Evolutionary conservation across 1,140 invertebrate species (phyloP).

Genomic region (Heterodera carotae): DNA sequence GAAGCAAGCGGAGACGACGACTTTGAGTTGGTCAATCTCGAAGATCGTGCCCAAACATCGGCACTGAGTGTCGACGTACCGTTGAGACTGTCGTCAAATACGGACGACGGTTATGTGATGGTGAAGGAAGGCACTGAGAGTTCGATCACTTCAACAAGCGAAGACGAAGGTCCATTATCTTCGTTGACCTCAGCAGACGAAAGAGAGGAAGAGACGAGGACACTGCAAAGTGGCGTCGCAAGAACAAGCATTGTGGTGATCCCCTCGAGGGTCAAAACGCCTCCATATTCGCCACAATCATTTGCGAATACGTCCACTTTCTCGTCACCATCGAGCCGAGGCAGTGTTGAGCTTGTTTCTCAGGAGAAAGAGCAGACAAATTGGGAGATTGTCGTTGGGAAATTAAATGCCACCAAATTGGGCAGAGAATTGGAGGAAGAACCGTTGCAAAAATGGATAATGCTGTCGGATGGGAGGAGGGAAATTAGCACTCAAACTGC

Average conservation of each 20-base stretch:
- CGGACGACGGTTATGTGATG: constrained; percentile 21
- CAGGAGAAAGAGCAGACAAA: neutral
- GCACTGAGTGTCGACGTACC: constrained; percentile 32
- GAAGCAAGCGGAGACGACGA: constrained; percentile 42
- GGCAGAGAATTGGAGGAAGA: constrained; percentile 22
- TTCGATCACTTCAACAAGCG: constrained; percentile 34
- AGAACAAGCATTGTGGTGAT: constrained; percentile 13
- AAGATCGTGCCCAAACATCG: constrained; percentile 9
- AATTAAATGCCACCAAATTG: neutral
- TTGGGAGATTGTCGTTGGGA: neutral
- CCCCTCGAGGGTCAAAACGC: constrained; percentile 13
- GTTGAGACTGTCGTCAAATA: constrained; percentile 14
- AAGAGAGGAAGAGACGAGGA: constrained; percentile 30
- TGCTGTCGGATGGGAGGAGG: constrained; percentile 16
- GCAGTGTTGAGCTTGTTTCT: constrained; percentile 17
- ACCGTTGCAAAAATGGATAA: constrained; percentile 26
- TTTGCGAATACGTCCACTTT: constrained; percentile 36
- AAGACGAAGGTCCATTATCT: constrained; percentile 20
- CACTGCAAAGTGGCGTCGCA: neutral
- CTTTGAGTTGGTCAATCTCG: constrained; percentile 32
- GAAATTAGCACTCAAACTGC: constrained; percentile 24
- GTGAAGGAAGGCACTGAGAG: constrained; percentile 34
- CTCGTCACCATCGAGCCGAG: constrained; percentile 28
- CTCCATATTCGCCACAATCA: constrained; percentile 24
- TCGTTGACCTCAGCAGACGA: constrained; percentile 17